Evolutionary conservation across 2,797 vertebrate species (phyloP), one percentile per base, ranked within the genome.

Genomic region (Paedocypris micromegethes): DNA sequence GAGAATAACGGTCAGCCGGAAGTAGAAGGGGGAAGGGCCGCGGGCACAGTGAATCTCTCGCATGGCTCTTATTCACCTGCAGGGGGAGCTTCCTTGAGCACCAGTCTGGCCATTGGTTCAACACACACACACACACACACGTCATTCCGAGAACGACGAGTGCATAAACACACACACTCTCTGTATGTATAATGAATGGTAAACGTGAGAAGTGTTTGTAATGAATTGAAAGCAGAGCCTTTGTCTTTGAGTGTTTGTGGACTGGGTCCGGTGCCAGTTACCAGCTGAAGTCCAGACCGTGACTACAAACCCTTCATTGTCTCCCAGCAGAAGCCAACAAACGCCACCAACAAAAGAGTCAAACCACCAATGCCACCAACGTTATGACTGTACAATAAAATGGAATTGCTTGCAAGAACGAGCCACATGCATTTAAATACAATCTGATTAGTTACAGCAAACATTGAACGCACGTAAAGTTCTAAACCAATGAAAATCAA

Each of bases 251-350:
- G 52, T 70, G 64, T 37, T 51, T 58, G 7, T 49, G 58, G 66
- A 49, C 39, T 52, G 42, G 4, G 42, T 46, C 45, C 5, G 5
- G 69, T 76, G 74, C 74, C 77, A 78, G 74, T 73, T 74, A 76
- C 77, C 68, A 64, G 58, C 63, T 58, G 47, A 42, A 47, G 54
- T 37, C 55, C 52, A 7, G 53, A 53, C 57, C 58, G 45, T 44
- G 9, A 50, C 57, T 45, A 78, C 72, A 78, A 76, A 51, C 9
- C 23, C 44, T 53, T 52, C 58, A 74, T 72, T 78, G 77, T 78
- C 65, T 53, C 37, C 7, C 9, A 73, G n/a, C 6, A 37, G 5
- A 72, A 61, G 58, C 46, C 42, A 40, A 46, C 9, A 59, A 9
- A 76, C 68, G 66, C 56, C 60, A 62, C 52, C 69, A 66, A 51